phyloP scores from a whole-genome alignment of 2,888 invertebrate species.

The Caenorhabditis japonica region DNA sequence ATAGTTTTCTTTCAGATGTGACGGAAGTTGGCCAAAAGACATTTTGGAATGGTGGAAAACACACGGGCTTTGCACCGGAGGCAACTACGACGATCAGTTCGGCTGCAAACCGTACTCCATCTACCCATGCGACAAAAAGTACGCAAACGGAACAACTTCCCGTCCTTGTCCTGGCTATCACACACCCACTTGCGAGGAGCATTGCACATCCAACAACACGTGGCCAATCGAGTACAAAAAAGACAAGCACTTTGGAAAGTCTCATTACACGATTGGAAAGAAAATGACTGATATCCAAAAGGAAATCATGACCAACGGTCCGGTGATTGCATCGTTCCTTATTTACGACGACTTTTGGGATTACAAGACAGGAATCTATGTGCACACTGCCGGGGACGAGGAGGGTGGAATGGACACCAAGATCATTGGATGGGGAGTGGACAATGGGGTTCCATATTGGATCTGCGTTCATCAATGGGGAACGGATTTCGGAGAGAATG shows the following conservation, averaged over 20 bases:
- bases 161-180: constrained; percentile 50
- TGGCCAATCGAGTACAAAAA: constrained; percentile 50
- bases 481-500: constrained; percentile 48
- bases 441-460: constrained; percentile 51
- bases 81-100: constrained; percentile 43
- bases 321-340: constrained; percentile 47
- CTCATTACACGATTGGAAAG: constrained; percentile 47
- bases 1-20: constrained; percentile 35
- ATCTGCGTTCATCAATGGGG: constrained; percentile 53
- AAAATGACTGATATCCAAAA: constrained; percentile 50
- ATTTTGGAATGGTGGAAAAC: constrained; percentile 51
- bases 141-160: constrained; percentile 39
- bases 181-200: constrained; percentile 39
- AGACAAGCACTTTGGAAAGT: constrained; percentile 50
- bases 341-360: constrained; percentile 53
- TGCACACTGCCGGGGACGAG: constrained; percentile 41
- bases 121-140: constrained; percentile 47
- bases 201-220: constrained; percentile 36
- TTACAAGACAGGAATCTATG: constrained; percentile 50
- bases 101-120: constrained; percentile 53
- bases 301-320: constrained; percentile 50
- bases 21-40: constrained; percentile 52
- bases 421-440: constrained; percentile 53
- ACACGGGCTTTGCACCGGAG: constrained; percentile 47
- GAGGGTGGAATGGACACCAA: constrained; percentile 55